Conservation (phyloP, 2,888 invertebrate species). For the Trissoscelio sp. region DNA sequence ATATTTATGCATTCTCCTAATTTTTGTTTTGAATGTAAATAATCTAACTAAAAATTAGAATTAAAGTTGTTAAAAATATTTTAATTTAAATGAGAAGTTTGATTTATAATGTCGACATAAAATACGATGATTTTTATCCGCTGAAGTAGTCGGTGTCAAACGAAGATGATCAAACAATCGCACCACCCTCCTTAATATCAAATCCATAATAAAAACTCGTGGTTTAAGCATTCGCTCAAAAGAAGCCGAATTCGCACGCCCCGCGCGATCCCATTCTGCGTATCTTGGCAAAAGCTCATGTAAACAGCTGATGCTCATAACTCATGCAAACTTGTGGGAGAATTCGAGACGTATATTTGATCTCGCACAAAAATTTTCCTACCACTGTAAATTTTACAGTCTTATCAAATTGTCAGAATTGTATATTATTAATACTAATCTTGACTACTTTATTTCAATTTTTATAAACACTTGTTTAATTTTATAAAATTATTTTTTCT, state of each 20-base stretch:
- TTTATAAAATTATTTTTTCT: no score
- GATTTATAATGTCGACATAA: no score
- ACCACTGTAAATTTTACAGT: constrained; percentile 10
- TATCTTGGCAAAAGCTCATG: constrained; percentile 7
- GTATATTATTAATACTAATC: no score
- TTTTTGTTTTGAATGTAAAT: no score
- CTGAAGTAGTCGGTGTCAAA: neutral
- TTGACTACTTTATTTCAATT: constrained; percentile 6
- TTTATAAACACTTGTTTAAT: no score
- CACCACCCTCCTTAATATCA: neutral
- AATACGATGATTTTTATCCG: neutral
- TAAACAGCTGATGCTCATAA: constrained; percentile 35
- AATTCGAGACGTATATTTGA: constrained; percentile 21
- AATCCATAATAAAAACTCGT: constrained; percentile 6
- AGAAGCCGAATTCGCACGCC: constrained; percentile 12
- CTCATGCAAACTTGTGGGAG: neutral
- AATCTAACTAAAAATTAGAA: no score
- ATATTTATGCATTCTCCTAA: no score
- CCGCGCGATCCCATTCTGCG: constrained; percentile 17
- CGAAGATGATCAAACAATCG: neutral
- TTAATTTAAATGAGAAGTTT: no score
- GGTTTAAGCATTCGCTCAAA: neutral
- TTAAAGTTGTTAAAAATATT: no score
- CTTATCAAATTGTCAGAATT: no score
- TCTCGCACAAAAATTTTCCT: constrained; percentile 1